Conservation (phyloP, 2,113 vertebrate species). For the Cisticola juncidis region DNA sequence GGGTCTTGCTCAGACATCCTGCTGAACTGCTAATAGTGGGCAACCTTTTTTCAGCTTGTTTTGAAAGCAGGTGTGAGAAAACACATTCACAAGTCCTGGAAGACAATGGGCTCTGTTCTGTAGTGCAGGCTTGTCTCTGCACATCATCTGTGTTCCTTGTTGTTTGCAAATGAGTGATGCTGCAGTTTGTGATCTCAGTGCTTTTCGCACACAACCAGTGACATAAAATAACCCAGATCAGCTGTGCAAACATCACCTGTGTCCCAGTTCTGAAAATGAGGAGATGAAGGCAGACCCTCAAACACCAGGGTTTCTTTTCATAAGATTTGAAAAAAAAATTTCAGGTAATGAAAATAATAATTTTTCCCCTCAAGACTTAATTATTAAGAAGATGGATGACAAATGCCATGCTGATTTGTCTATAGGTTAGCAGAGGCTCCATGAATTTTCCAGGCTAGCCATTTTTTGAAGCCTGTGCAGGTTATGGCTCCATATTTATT, state of each 20-base stretch:
- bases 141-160: neutral
- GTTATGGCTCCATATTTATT: neutral
- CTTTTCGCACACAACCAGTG: neutral
- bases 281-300: neutral
- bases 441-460: neutral
- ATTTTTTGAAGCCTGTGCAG: neutral
- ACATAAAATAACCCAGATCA: neutral
- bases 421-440: neutral
- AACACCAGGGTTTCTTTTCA: fast-evolving
- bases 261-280: neutral
- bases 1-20: neutral
- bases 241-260: neutral
- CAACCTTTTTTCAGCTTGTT: neutral
- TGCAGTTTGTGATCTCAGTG: neutral
- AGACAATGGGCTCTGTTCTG: neutral
- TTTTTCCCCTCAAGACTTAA: neutral
- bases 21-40: neutral
- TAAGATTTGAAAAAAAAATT: neutral
- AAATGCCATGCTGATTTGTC: neutral
- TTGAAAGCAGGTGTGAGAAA: neutral
- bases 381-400: neutral
- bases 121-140: neutral
- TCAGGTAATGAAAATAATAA: neutral
- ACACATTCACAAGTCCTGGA: neutral
- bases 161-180: neutral